Conservation (phyloP, 2,797 vertebrate species). For the Acanthiza pusilla region DNA sequence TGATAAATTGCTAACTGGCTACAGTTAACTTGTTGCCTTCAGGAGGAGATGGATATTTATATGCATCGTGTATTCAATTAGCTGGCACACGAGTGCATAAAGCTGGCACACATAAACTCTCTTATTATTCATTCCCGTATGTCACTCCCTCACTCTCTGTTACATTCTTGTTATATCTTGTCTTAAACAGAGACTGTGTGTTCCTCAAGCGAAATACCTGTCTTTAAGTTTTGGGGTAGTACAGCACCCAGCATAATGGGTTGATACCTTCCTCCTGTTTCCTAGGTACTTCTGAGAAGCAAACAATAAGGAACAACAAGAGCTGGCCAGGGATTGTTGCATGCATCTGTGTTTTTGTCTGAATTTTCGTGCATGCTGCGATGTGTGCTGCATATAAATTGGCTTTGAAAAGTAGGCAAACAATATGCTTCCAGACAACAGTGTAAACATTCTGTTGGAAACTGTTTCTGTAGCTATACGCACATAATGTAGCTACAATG, state of each 20-base stretch:
- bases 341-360: conserved; percentile 66
- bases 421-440: conserved; percentile 43
- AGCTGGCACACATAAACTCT: conserved; percentile 21
- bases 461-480: conserved; percentile 43
- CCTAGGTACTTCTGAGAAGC: background rate
- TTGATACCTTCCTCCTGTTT: background rate
- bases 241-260: background rate
- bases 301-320: background rate
- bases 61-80: conserved; percentile 38
- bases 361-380: conserved; percentile 49
- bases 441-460: conserved; percentile 49
- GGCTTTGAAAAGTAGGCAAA: conserved; percentile 50
- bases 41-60: background rate
- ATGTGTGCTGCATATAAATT: conserved; percentile 68
- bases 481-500: conserved; percentile 52
- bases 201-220: background rate
- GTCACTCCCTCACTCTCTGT: background rate
- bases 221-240: background rate
- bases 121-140: conserved; percentile 57
- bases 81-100: conserved; percentile 4
- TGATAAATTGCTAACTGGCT: background rate
- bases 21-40: conserved; percentile 15
- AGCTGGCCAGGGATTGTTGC: conserved; percentile 12
- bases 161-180: background rate
- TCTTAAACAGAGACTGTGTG: background rate